Evolutionary conservation across 2,797 vertebrate species (phyloP).

Genomic region (Falco cherrug): DNA sequence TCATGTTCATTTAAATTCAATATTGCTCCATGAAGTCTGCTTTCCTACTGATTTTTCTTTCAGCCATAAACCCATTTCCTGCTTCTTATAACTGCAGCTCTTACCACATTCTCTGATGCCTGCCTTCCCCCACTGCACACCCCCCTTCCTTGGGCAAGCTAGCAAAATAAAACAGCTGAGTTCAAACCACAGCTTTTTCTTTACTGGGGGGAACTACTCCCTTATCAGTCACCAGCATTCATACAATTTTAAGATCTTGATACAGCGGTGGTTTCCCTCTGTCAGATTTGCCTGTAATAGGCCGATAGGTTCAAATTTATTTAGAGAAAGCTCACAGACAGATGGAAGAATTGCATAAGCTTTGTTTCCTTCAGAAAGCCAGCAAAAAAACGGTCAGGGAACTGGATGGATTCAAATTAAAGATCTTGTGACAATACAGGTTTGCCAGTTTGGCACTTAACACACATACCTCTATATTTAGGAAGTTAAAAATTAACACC

Average conservation of each 20-base stretch:
- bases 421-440: not conserved
- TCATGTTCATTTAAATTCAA: not conserved
- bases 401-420: not conserved
- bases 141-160: not conserved
- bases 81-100: not conserved
- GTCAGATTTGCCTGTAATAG: not conserved
- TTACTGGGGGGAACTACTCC: not conserved
- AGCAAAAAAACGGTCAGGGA: rapidly evolving
- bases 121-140: not conserved
- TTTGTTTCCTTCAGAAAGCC: not conserved
- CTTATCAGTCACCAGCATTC: not conserved
- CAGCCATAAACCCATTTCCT: not conserved
- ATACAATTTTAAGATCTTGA: not conserved
- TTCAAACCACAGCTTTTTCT: not conserved
- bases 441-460: not conserved
- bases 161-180: not conserved
- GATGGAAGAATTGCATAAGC: not conserved
- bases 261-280: not conserved
- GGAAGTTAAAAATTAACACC: not conserved
- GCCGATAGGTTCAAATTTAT: not conserved
- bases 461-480: rapidly evolving
- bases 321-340: not conserved
- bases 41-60: not conserved
- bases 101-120: too few relatives aligned
- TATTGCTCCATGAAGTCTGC: not conserved